These are phyloP conservation scores for Drosophila asahinai DNA, from an alignment of 1,140 invertebrate genomes.

Conservation along the genomic window DNA sequence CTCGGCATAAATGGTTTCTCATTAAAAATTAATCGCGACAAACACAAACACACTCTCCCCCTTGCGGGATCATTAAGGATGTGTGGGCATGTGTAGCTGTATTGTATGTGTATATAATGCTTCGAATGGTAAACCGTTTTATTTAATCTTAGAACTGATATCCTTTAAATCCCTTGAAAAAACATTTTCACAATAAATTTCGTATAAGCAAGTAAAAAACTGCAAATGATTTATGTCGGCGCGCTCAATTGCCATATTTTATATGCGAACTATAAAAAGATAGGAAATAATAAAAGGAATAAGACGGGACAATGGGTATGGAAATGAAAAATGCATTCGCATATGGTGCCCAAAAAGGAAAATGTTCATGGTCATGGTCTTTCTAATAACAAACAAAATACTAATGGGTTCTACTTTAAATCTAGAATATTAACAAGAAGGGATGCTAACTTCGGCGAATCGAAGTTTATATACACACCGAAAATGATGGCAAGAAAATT, in stretches of 20 bases:
- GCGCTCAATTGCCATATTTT: conserved; percentile 49
- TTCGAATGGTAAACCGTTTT: too few species aligned
- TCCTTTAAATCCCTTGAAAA: too few species aligned
- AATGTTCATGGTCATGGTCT: conserved; percentile 1
- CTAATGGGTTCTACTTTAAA: background rate
- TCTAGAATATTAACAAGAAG: too few species aligned
- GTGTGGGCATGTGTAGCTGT: conserved; percentile 5
- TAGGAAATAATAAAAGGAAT: background rate
- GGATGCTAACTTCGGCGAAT: too few species aligned
- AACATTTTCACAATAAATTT: background rate
- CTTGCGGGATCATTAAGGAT: conserved; percentile 5
- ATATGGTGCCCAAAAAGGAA: background rate
- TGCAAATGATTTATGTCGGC: conserved; percentile 29
- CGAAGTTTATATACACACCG: too few species aligned
- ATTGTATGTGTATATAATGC: too few species aligned
- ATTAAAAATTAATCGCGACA: conserved; percentile 67
- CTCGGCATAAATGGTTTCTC: conserved; percentile 54
- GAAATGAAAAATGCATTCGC: conserved; percentile 16
- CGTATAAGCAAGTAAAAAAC: background rate
- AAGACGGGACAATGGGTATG: background rate
- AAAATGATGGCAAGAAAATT: too few species aligned
- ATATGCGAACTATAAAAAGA: conserved; percentile 1
- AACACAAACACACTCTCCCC: conserved; percentile 7
- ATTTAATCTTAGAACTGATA: too few species aligned
- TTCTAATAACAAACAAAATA: background rate